These are phyloP conservation scores for Hydrocynus forskahlii DNA, from an alignment of 2,797 vertebrate genomes.

Conservation along the genomic window DNA sequence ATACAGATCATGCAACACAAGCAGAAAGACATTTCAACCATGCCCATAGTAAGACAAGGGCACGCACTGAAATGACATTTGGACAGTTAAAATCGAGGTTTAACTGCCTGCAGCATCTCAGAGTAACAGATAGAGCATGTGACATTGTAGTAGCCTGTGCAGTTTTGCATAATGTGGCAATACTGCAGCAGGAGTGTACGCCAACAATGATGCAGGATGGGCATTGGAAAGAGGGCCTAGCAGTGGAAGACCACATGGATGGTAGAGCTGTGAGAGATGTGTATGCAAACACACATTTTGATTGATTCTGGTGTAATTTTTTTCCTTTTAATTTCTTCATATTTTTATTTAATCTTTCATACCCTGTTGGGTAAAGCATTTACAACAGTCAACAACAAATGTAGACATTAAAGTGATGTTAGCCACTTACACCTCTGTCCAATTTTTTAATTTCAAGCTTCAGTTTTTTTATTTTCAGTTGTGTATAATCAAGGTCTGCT, in stretches of 20 bases:
- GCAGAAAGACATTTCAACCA: constrained; percentile 21
- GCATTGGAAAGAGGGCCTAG: background rate
- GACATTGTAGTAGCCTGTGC: no score
- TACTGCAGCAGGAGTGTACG: constrained; percentile 13
- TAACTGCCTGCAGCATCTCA: constrained; percentile 20
- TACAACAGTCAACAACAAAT: constrained; percentile 22
- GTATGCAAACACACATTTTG: constrained; percentile 3
- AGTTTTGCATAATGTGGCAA: constrained; percentile 8
- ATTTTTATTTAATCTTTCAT: no score
- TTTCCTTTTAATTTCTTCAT: background rate
- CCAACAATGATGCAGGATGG: constrained; percentile 10
- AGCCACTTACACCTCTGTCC: constrained; percentile 23
- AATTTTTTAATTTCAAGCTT: constrained; percentile 35
- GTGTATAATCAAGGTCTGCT: no score
- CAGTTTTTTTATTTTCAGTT: no score
- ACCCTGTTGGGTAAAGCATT: constrained; percentile 12
- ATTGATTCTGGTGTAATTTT: background rate
- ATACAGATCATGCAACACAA: background rate
- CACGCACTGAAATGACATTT: constrained; percentile 13
- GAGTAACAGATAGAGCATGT: constrained; percentile 26
- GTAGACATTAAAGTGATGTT: constrained; percentile 29
- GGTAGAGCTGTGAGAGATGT: no score
- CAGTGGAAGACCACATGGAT: no score
- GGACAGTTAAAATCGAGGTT: constrained; percentile 29
- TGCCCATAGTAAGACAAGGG: constrained; percentile 20